Evolutionary conservation across 2,113 vertebrate genomes (phyloP), one percentile per base, ranked within the genome.

Genomic region (Poicephalus gulielmi): DNA sequence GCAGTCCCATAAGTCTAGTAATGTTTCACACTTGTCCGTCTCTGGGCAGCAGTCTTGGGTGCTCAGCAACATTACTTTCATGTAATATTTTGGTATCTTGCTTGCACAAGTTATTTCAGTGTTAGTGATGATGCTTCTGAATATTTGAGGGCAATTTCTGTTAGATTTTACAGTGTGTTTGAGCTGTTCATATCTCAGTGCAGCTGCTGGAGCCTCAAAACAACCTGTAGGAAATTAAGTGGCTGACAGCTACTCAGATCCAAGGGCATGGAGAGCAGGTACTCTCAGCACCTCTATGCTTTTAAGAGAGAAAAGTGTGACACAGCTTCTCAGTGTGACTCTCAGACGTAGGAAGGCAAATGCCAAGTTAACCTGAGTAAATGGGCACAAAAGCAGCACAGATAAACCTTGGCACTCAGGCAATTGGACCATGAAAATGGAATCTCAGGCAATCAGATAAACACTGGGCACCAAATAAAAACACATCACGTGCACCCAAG

Each of bases 351-450:
- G 59, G 60, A 86, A 64, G 71, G 69, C 59, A 57, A 88, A 41
- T 95, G 92, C 94, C 88, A 91, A 93, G 83, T 94, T 88, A 95
- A 93, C 83, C 76, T 94, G 94, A 95, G 90, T 92, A 93, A 95
- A 71, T 24, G n/a, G 60, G 57, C 90, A 96, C 88, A 95, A 96
- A 97, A 93, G 63, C 64, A 86, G 77, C 62, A 85, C 78, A 94
- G 96, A 95, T 96, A 95, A 97, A 95, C 76, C 59, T 93, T 78
- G 95, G 77, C 75, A 46, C 86, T 53, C 55, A 37, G n/a, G 88
- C 75, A 87, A 5, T 43, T 86, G 76, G 78, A 57, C 82, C 86
- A 37, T n/a, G 78, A 83, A 90, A 80, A 96, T 82, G 80, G 64
- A 91, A 66, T 95, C 85, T 85, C 70, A 78, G 57, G 92, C 69